These are phyloP conservation scores for Oncorhynchus keta DNA, from an alignment of 2,113 vertebrate species.

Conservation along the genomic window DNA sequence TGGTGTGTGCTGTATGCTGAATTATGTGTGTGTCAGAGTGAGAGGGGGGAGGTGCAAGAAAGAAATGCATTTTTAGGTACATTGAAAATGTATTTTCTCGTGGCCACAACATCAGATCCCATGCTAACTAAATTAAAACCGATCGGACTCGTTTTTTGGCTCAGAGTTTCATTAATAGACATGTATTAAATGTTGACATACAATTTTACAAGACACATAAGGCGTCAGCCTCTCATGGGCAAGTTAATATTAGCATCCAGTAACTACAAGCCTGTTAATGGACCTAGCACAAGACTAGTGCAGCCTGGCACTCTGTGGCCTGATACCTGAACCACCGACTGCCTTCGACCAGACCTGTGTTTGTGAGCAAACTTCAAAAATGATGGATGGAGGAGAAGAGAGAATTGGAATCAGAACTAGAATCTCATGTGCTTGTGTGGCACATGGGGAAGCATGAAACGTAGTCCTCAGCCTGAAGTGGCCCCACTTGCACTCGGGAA, in stretches of 20 bases:
- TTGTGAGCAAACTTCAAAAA: neutral
- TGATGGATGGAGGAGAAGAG: neutral
- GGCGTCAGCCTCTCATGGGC: neutral
- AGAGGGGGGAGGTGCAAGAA: neutral
- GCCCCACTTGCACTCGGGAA: too few relatives aligned
- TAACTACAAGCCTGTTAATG: neutral
- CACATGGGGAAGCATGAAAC: too few relatives aligned
- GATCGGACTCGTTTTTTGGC: neutral
- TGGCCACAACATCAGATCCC: neutral
- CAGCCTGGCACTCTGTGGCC: neutral
- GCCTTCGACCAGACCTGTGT: neutral
- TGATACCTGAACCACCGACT: neutral
- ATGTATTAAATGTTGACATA: neutral
- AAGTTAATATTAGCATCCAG: slow-evolving; percentile 5
- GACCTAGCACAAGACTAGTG: neutral
- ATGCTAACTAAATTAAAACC: too few relatives aligned
- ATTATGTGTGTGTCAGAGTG: slow-evolving; percentile 6
- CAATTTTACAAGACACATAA: neutral
- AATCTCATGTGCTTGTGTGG: neutral
- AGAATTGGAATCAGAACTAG: neutral
- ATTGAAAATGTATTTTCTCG: neutral
- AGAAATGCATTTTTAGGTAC: neutral
- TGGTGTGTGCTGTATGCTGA: slow-evolving; percentile 12
- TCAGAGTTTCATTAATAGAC: neutral
- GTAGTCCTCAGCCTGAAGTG: too few relatives aligned